Base-by-base conservation (phyloP, 2,888 invertebrate genomes). In the Sarcophaga caerulescens region DNA sequence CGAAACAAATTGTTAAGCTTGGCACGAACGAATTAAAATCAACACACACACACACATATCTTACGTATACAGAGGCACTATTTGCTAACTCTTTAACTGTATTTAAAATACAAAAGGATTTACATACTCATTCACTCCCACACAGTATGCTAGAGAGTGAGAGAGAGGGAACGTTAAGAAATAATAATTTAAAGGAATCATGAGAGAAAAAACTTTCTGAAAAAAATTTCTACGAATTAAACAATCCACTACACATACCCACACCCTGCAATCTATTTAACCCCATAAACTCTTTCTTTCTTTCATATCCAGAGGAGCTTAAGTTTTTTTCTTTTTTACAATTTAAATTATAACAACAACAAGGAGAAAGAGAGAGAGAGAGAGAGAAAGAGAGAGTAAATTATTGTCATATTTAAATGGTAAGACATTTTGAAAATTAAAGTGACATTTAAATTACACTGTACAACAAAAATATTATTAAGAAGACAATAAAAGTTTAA, bases 1-100 rank as follows among this genome's bases (percentile, higher is more conserved):
- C 92, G 92, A 91, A 91, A 90, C 92, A 92, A 91, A 91, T 91
- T 92, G 90, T 89, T 89, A 89, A 83, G 87, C 85, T 77, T 86
- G 57, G 82, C 77, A 81, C 87, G 87, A 85, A 85, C 52, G 19
- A 60, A 60, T 71, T 71, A 77, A 77, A 77, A 70, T 71, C 44
- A 45, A 79, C 19, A 69, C 80, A 85, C 44, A 60, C 52, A 75
- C 75, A 81, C 73, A 70, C 57, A 70, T 52, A 35, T 35, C 60
- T 69, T 69, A 81, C 65, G 17, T 71, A 52, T 17, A 52, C 52
- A 17, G 14, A 14, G 52, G 52, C 17, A 52, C 17, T 52, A 17
- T 12, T 12, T 52, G 52, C 65, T 52, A 45, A 44, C n/a, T 65
- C 19, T 19, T n/a, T 52, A 68, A 81, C 63, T 52, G 44, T n/a